Evolutionary conservation across 2,113 vertebrate species (phyloP).

Genomic region (Eonycteris spelaea): DNA sequence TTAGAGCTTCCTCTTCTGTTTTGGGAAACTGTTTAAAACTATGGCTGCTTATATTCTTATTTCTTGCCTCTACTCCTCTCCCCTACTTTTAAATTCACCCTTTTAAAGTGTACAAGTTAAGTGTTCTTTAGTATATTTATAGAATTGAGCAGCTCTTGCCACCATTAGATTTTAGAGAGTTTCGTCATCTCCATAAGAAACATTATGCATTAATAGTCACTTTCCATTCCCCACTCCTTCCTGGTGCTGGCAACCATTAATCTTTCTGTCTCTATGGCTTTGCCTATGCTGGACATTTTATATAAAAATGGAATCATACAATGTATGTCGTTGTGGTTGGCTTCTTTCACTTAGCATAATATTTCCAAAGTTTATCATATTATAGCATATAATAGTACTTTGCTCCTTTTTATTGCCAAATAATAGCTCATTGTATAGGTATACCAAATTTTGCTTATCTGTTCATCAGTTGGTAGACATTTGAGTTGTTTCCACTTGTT

Average conservation of each 20-base stretch:
- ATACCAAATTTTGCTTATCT: neutral
- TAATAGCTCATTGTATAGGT: neutral
- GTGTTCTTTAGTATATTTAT: neutral
- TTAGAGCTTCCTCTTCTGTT: neutral
- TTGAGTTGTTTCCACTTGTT: neutral
- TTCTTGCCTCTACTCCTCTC: neutral
- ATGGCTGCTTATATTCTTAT: neutral
- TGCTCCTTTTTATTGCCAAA: neutral
- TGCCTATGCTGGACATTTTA: neutral
- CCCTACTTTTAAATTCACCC: neutral
- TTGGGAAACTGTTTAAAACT: neutral
- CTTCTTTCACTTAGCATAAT: neutral
- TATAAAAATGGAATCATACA: neutral
- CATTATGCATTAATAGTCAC: neutral
- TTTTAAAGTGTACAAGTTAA: neutral
- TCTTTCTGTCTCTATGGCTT: neutral
- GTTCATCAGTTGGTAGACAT: neutral
- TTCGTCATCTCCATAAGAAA: neutral
- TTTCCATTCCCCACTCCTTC: neutral
- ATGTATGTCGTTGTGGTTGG: neutral
- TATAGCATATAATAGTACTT: neutral
- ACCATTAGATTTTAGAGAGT: neutral
- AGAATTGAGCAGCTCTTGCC: neutral
- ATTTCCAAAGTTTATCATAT: neutral
- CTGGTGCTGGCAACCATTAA: neutral